Evolutionary conservation across 2,797 vertebrate genomes (phyloP).

Genomic region (Eulemur albifrons): DNA sequence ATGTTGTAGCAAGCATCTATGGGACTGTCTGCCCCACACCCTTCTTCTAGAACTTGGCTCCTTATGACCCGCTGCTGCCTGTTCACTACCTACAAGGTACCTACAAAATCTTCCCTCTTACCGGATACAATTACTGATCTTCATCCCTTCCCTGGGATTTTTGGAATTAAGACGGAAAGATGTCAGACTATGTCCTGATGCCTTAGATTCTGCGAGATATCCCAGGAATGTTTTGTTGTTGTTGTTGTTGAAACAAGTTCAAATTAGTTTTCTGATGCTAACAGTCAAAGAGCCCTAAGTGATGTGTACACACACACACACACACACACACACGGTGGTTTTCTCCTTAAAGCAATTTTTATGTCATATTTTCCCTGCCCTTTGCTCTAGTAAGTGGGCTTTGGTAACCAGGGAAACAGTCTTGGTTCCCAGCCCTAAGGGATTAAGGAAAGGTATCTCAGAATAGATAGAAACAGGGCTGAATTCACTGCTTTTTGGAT

Average conservation of each 20-base stretch:
- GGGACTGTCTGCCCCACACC: background rate
- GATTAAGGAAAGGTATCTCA: background rate
- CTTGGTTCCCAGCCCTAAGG: constrained; percentile 39
- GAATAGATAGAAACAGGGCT: background rate
- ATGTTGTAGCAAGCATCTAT: background rate
- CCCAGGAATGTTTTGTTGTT: background rate
- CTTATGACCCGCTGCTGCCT: background rate
- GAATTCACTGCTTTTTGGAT: background rate
- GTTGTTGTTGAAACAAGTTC: constrained; percentile 4
- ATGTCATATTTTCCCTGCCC: background rate
- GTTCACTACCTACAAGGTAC: background rate
- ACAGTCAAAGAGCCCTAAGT: background rate
- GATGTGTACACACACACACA: background rate
- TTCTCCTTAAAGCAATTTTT: background rate
- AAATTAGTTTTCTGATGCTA: constrained; percentile 3
- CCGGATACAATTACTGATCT: background rate
- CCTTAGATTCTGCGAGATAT: background rate
- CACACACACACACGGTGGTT: background rate
- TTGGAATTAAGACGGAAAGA: constrained; percentile 23
- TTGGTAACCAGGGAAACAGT: constrained; percentile 20
- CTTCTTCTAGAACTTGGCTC: background rate
- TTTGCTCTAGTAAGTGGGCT: constrained; percentile 27
- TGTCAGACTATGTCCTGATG: background rate
- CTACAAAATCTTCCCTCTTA: background rate
- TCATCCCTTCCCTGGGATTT: background rate